Percentiles rank a stretch among this genome's conserved stretches.
Conservation (phyloP, 2,797 vertebrate species). For the Clarias pachynema region DNA sequence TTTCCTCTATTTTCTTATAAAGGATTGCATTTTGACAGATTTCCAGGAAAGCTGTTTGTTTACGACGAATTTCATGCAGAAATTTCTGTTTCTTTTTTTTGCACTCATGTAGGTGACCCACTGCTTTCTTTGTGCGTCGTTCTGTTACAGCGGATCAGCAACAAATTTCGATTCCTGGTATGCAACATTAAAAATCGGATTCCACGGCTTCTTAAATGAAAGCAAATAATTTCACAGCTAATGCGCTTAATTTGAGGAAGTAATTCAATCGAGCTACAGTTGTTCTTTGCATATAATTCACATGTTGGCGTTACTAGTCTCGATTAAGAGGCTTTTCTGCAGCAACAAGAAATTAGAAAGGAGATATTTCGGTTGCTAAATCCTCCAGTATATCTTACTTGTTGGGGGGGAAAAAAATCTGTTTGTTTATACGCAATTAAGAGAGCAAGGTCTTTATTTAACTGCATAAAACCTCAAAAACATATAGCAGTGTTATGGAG, state of each 20-base stretch:
- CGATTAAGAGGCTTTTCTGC: slow-evolving; percentile 52
- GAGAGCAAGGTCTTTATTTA: slow-evolving; percentile 13
- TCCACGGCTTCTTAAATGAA: slow-evolving; percentile 72
- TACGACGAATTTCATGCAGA: slow-evolving; percentile 67
- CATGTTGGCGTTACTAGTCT: slow-evolving; percentile 60
- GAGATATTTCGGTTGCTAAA: slow-evolving; percentile 35
- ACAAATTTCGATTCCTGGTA: slow-evolving; percentile 65
- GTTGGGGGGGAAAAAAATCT: slow-evolving; percentile 29
- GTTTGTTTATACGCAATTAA: slow-evolving; percentile 47
- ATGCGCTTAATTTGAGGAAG: slow-evolving; percentile 75
- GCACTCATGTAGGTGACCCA: slow-evolving; percentile 72
- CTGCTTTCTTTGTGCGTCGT: slow-evolving; percentile 63
- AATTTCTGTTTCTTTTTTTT: slow-evolving; percentile 54
- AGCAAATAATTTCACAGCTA: slow-evolving; percentile 78
- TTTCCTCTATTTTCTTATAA: background rate
- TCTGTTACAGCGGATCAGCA: slow-evolving; percentile 69
- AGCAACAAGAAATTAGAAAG: slow-evolving; percentile 54
- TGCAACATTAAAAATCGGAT: slow-evolving; percentile 70
- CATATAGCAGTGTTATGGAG: slow-evolving; percentile 52
- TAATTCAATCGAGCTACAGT: slow-evolving; percentile 70
- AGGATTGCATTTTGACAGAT: slow-evolving; percentile 21
- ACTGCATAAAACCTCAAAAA: background rate
- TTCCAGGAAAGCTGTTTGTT: slow-evolving; percentile 35
- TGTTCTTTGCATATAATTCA: slow-evolving; percentile 69
- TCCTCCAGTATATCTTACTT: slow-evolving; percentile 24